Conservation (phyloP, 1,140 invertebrate genomes). For the Sycophila sp. region DNA sequence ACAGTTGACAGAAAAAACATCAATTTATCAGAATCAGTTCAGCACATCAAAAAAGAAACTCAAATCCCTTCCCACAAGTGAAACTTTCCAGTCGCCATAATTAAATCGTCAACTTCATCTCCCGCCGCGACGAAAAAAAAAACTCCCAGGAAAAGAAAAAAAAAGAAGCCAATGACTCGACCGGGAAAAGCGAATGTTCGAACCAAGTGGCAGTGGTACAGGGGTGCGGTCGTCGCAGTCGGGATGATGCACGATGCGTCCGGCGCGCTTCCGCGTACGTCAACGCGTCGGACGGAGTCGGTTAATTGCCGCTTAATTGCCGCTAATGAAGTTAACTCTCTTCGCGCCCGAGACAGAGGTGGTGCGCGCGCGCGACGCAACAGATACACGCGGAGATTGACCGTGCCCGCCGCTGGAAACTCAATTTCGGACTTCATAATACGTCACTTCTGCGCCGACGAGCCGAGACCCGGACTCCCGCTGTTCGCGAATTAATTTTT, state of each 20-base stretch:
- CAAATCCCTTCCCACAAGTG: too few relatives aligned
- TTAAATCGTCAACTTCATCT: too few relatives aligned
- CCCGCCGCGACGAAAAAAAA: too few relatives aligned
- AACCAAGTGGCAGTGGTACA: neutral
- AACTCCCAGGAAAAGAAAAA: too few relatives aligned
- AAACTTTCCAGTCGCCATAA: too few relatives aligned
- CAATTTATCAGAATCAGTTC: too few relatives aligned
- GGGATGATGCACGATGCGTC: constrained; percentile 45
- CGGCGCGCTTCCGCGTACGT: constrained; percentile 29
- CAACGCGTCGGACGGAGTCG: constrained; percentile 34
- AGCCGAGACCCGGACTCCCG: too few relatives aligned
- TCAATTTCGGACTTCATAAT: constrained; percentile 7
- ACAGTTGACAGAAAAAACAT: too few relatives aligned
- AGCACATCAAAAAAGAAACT: too few relatives aligned
- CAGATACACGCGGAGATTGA: constrained; percentile 40
- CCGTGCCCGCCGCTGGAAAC: constrained; percentile 30
- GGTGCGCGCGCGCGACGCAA: constrained; percentile 20
- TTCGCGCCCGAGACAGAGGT: constrained; percentile 41
- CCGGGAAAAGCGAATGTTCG: neutral
- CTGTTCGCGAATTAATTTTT: too few relatives aligned
- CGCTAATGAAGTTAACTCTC: constrained; percentile 57
- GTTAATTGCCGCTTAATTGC: constrained; percentile 60
- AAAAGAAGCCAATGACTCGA: too few relatives aligned
- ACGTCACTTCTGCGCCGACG: constrained; percentile 1
- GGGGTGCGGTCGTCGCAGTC: too few relatives aligned